These are phyloP conservation scores for Oegoconia quadripuncta DNA, from an alignment of 2,888 invertebrate species.

Conservation along the genomic window DNA sequence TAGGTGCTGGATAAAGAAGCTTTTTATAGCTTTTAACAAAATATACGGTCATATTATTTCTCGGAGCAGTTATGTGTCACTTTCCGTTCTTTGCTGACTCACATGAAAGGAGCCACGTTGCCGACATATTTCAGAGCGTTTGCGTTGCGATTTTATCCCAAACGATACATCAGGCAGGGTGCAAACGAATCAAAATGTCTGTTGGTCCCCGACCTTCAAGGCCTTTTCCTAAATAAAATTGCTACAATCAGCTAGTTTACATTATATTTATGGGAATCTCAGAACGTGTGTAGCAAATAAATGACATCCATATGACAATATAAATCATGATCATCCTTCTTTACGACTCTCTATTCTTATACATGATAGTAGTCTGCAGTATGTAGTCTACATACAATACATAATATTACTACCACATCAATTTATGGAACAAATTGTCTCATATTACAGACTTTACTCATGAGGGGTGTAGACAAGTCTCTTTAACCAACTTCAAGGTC, in stretches of 20 bases:
- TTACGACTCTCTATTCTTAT: too few relatives aligned
- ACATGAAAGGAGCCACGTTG: constrained; percentile 23
- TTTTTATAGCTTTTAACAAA: background rate
- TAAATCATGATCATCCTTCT: too few relatives aligned
- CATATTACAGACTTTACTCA: too few relatives aligned
- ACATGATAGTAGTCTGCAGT: too few relatives aligned
- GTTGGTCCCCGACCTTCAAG: background rate
- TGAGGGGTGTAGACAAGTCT: too few relatives aligned
- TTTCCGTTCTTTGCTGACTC: constrained; percentile 32
- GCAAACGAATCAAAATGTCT: constrained; percentile 29
- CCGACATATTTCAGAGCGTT: constrained; percentile 23
- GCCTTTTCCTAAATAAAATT: background rate
- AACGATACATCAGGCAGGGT: constrained; percentile 33
- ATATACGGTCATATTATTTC: constrained; percentile 10
- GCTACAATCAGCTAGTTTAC: background rate
- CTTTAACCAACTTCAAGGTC: too few relatives aligned
- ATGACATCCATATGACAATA: too few relatives aligned
- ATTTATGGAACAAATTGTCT: too few relatives aligned
- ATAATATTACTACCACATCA: too few relatives aligned
- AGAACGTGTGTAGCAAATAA: too few relatives aligned
- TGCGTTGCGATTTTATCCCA: constrained; percentile 30
- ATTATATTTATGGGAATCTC: too few relatives aligned
- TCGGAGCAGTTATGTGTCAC: constrained; percentile 15
- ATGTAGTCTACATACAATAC: too few relatives aligned
- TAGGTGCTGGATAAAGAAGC: constrained; percentile 6